Evolutionary conservation across 2,113 vertebrate genomes (phyloP).

Genomic region (Ictidomys tridecemlineatus): DNA sequence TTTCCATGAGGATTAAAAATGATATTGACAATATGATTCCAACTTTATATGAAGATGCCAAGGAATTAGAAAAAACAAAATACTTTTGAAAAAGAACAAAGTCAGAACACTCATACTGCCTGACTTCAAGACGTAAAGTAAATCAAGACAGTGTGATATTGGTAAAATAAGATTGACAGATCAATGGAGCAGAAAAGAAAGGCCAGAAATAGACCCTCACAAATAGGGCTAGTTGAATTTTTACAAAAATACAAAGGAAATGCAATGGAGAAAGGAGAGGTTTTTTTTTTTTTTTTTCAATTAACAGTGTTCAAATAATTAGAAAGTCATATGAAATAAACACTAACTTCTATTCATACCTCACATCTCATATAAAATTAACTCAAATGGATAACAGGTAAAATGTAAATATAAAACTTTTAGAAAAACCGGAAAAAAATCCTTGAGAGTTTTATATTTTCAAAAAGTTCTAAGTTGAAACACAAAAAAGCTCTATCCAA

Average conservation of each 20-base stretch:
- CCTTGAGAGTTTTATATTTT: not conserved
- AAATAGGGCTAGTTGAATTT: too few relatives aligned
- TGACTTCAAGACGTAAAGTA: too few relatives aligned
- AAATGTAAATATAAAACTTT: not conserved
- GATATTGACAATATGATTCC: not conserved
- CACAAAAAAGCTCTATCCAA: not conserved
- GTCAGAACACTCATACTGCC: too few relatives aligned
- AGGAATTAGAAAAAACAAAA: too few relatives aligned
- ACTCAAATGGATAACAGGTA: not conserved
- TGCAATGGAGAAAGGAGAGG: too few relatives aligned
- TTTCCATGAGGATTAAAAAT: not conserved
- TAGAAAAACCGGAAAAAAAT: not conserved
- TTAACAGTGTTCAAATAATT: not conserved
- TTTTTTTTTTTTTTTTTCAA: not conserved
- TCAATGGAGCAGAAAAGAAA: too few relatives aligned
- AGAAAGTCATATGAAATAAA: not conserved
- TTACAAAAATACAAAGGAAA: too few relatives aligned
- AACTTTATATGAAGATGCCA: not conserved
- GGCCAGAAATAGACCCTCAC: too few relatives aligned
- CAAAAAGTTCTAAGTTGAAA: not conserved
- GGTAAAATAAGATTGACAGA: too few relatives aligned
- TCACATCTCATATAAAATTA: not conserved
- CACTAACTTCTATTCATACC: not conserved
- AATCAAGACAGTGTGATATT: too few relatives aligned
- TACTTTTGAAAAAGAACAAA: too few relatives aligned